Evolutionary conservation across 2,797 vertebrate genomes (phyloP).

Genomic region (Peromyscus attwateri): DNA sequence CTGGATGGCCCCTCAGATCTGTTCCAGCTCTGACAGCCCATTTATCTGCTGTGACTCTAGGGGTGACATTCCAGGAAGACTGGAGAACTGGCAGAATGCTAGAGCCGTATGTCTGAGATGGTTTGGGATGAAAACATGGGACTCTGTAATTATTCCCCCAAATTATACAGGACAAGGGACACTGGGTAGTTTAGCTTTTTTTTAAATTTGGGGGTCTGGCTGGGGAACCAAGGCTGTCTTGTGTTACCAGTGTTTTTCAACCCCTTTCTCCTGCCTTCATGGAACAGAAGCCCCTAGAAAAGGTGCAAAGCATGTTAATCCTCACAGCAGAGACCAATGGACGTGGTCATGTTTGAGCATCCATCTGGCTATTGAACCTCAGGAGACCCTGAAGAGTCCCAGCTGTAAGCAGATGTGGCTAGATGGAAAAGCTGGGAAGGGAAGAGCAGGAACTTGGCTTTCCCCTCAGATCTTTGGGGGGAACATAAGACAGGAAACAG

Average conservation of each 20-base stretch:
- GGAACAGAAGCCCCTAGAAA: background rate
- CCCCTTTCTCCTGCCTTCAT: background rate
- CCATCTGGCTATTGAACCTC: accelerated
- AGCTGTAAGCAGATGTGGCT: background rate
- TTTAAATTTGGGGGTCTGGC: background rate
- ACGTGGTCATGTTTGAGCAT: background rate
- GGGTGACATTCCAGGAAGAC: conserved; percentile 48
- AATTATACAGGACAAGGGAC: conserved; percentile 37
- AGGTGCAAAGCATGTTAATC: background rate
- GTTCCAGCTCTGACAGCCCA: conserved; percentile 3
- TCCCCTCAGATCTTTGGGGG: background rate
- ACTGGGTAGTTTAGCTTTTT: conserved; percentile 19
- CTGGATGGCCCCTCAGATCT: background rate
- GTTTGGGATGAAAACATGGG: conserved; percentile 63
- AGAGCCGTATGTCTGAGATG: background rate
- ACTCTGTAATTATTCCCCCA: conserved; percentile 56
- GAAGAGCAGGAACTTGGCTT: background rate
- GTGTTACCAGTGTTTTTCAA: background rate
- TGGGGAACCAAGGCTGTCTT: background rate
- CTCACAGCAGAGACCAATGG: background rate
- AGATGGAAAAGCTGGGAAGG: background rate
- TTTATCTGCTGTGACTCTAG: conserved; percentile 19
- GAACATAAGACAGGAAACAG: background rate
- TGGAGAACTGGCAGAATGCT: background rate
- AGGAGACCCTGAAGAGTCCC: background rate